Evolutionary conservation across 2,888 invertebrate genomes (phyloP), one percentile per base, ranked within the genome.

Genomic region (Belgica antarctica): DNA sequence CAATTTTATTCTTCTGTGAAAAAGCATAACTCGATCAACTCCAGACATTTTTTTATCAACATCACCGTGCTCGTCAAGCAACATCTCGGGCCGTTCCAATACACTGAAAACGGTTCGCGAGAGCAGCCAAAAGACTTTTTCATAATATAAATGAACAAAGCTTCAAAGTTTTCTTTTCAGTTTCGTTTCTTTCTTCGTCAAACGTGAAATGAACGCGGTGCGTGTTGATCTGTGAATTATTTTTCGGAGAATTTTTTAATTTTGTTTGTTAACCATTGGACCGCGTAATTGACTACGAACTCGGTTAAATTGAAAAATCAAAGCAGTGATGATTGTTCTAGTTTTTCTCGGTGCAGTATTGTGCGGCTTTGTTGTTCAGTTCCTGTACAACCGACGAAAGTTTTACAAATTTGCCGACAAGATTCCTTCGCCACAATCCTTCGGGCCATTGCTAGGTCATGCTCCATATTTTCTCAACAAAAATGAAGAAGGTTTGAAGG

Each of bases 341-440:
- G 68, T 68, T 1, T 68, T 68, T 57, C 27, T 68, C 3, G 1
- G 17, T 5, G 34, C 68, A 15, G 68, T 68, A 31, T 15, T 68
- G 61, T 3, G 17, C 4, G 70, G 22, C 17, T 70, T 70, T 70
- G 27, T 25, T 2, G 27, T 70, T 41, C 70, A 70, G n/a, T 25
- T 24, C 15, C 59, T 47, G 24, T n/a, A 41, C 10, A 15, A 61
- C n/a, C 41, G 12, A 22, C 22, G 25, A 15, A 70, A 70, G 19
- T 70, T 61, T 61, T 70, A 61, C 57, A 70, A 70, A 27, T 70
- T 70, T 61, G 24, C 70, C 19, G 70, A 70, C 1, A 61, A 61
- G 22, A 61, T 70, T 12, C 70, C 70, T 27, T 70, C 70, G 27
- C 70, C 70, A 15, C 7, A 34, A 41, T 46, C 59, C 12, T 70